phyloP scores from a whole-genome alignment of 2,113 vertebrate species.

The Chaetorhynchus papuensis region DNA sequence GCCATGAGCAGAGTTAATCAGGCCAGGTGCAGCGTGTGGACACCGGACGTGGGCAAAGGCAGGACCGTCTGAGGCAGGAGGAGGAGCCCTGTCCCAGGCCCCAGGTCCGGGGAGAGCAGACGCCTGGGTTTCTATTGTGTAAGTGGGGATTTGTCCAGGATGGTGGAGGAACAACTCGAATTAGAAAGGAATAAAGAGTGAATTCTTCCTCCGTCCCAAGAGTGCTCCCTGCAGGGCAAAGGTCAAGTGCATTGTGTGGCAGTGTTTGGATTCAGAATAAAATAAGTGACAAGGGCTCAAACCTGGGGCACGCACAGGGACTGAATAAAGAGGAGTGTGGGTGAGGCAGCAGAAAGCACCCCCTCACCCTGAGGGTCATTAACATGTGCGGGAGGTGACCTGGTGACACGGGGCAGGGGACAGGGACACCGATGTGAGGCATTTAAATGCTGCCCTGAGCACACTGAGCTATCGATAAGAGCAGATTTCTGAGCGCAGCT shows the following conservation, averaged over 20 bases:
- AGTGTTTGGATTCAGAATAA: constrained; percentile 54
- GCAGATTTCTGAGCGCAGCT: neutral
- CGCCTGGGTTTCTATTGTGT: neutral
- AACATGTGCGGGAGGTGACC: constrained; percentile 40
- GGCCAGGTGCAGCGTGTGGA: neutral
- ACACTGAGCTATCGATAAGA: neutral
- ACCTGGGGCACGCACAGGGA: neutral
- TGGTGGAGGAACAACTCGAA: constrained; percentile 1
- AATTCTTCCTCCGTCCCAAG: constrained; percentile 41
- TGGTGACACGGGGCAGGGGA: neutral
- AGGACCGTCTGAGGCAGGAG: neutral
- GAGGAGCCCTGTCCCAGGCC: neutral
- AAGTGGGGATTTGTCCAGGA: neutral
- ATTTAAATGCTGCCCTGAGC: neutral
- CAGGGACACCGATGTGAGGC: neutral
- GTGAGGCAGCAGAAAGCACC: neutral
- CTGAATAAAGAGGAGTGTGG: constrained; percentile 10
- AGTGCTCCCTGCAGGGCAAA: constrained; percentile 12
- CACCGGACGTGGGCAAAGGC: accelerated
- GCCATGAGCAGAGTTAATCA: accelerated
- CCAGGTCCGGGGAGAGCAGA: neutral
- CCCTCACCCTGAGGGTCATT: constrained; percentile 29
- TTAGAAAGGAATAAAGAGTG: constrained; percentile 46
- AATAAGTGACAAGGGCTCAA: constrained; percentile 37
- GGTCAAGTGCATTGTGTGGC: constrained; percentile 49